Conservation (phyloP, 2,888 invertebrate species). For the Aproaerema taeniolella region DNA sequence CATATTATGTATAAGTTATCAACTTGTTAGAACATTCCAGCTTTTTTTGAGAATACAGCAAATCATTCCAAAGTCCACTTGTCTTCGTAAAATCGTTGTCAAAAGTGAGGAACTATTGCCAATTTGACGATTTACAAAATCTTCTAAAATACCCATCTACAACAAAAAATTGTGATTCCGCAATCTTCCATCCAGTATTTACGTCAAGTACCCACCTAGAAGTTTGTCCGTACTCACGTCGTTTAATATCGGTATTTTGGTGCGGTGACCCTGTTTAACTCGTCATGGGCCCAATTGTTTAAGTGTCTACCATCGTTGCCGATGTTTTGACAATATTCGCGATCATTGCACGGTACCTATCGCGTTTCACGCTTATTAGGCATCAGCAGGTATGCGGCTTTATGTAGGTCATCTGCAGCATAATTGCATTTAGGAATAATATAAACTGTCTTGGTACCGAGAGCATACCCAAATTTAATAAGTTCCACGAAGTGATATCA, state of each 20-base stretch:
- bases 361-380: constrained; percentile 24
- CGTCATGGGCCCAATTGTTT: constrained; percentile 41
- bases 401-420: no score
- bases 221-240: constrained; percentile 25
- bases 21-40: no score
- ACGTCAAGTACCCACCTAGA: constrained; percentile 14
- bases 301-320: constrained; percentile 27
- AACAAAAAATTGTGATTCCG: no score
- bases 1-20: no score
- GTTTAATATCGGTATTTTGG: constrained; percentile 5
- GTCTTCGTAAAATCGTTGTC: no score
- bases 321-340: constrained; percentile 57
- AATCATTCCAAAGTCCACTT: no score
- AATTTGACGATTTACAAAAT: no score
- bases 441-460: not conserved
- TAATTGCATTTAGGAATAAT: not conserved
- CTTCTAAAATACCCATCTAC: no score
- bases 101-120: no score
- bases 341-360: constrained; percentile 22
- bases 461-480: not conserved
- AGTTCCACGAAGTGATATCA: constrained; percentile 3
- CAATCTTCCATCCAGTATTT: constrained; percentile 5
- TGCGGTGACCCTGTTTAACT: constrained; percentile 42
- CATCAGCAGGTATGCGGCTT: constrained; percentile 19
- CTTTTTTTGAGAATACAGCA: no score